Base-by-base conservation (phyloP, 1,140 invertebrate genomes). In the Procambarus clarkii region DNA sequence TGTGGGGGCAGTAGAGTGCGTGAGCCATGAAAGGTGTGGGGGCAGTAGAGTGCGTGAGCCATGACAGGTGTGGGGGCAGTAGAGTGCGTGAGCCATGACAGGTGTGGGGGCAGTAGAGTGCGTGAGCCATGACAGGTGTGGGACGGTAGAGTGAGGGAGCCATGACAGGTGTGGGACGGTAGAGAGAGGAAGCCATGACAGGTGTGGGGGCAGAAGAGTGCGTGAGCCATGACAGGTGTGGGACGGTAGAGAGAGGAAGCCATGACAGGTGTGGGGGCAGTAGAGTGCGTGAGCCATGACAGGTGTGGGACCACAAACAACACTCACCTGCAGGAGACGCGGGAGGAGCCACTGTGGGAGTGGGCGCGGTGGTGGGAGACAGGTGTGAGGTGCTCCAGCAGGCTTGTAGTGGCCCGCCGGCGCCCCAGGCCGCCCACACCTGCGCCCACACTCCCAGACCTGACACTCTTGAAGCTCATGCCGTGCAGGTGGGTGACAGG, bases 391-490 rank as follows among this genome's bases (percentile, higher is more conserved):
- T 90, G 88, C 18, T 90, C 88, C 54, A 90, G 71, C 9, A 90
- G 82, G 34, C 80, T 90, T 81, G 69, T 90, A 34, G 88, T 64
- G 1, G 88, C 88, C 44, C 88, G 45, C 50, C 88, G 46, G 50
- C 88, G 48, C 34, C 88, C 88, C n/a, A 69, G 48, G 1, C 88
- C 88, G 11, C 48, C 86, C 84, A 21, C 84, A 54, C 45, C 34
- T 24, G 54, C 77, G 34, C 34, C 34, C 13, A 54, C 50, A n/a
- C 86, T 78, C 79, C 86, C 88, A 4, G 88, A 90, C n/a, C 82
- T 90, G 15, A 90, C 88, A 45, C 88, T 90, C 71, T 81, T 69
- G 88, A 90, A 90, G 45, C 88, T 90, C 88, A 90, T 90, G 74
- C 18, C 80, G 69, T 48, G 7, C 34, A 21, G 34, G 34, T 34